A percentile compares a stretch with the other conserved stretches of the same genome.
These are phyloP conservation scores for Wasmannia auropunctata DNA, from an alignment of 1,140 invertebrate species.

Conservation along the genomic window DNA sequence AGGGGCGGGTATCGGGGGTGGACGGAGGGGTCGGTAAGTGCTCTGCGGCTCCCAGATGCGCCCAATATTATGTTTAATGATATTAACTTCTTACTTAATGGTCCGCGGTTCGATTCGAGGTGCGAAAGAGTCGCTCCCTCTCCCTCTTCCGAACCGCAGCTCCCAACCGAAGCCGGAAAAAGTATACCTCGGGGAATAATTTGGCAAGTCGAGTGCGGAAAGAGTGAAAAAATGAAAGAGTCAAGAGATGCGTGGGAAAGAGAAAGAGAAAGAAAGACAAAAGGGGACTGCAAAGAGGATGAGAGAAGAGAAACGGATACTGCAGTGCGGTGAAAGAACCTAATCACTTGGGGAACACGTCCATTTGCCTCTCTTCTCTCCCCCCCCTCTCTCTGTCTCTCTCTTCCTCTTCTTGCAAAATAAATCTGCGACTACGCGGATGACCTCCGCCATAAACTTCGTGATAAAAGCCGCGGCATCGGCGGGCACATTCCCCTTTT, in stretches of 20 bases:
- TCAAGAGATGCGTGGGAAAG: background rate
- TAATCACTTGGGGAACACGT: constrained; percentile 54
- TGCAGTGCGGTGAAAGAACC: background rate
- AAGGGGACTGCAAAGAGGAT: background rate
- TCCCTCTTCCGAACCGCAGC: constrained; percentile 38
- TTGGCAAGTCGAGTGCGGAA: constrained; percentile 64
- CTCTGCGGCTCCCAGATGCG: constrained; percentile 85
- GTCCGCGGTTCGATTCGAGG: constrained; percentile 85
- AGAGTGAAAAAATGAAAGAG: constrained; percentile 30
- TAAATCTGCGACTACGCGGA: constrained; percentile 58
- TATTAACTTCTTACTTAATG: constrained; percentile 86
- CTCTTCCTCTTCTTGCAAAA: constrained; percentile 26
- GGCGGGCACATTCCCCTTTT: background rate
- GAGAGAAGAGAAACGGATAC: background rate
- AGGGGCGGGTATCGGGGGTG: constrained; percentile 52
- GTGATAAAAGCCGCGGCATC: constrained; percentile 45
- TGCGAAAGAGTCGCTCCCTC: constrained; percentile 75
- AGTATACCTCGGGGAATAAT: constrained; percentile 79
- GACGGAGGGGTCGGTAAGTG: constrained; percentile 81
- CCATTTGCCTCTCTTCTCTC: background rate
- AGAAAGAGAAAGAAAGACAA: background rate
- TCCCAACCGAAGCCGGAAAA: constrained; percentile 71
- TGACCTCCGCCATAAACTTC: constrained; percentile 42
- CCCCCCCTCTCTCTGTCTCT: too few relatives aligned
- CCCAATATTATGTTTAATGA: constrained; percentile 86